Percentiles rank a stretch among this genome's conserved stretches.
These are phyloP conservation scores for Coptodon bakossiorum DNA, from an alignment of 2,113 vertebrate species.

Conservation along the genomic window DNA sequence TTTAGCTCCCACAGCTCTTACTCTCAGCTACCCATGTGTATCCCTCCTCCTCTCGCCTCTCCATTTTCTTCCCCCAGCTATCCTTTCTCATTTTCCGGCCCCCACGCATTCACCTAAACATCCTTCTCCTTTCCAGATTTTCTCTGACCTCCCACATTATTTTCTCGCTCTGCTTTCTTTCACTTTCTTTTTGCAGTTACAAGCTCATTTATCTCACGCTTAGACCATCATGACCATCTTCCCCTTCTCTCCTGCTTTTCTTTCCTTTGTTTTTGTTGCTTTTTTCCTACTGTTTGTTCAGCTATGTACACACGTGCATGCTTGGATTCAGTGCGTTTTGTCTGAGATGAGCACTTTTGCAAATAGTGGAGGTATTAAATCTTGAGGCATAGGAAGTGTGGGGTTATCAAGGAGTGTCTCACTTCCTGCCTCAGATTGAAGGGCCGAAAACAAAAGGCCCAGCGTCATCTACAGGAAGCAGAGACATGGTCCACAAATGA, in stretches of 20 bases:
- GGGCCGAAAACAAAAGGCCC: slow-evolving; percentile 51
- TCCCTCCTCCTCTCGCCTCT: not conserved
- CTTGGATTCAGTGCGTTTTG: slow-evolving; percentile 13
- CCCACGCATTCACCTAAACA: not conserved
- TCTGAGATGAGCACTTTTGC: slow-evolving; percentile 27
- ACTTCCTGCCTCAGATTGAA: slow-evolving; percentile 49
- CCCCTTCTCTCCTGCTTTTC: not conserved
- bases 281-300: not conserved
- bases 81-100: not conserved
- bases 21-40: not conserved
- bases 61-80: not conserved
- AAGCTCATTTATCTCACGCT: not conserved
- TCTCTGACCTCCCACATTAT: not conserved
- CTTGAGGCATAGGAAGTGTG: slow-evolving; percentile 46
- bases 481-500: slow-evolving; percentile 15
- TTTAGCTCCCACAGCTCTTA: slow-evolving; percentile 30
- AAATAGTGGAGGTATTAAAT: slow-evolving; percentile 40
- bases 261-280: slow-evolving; percentile 12
- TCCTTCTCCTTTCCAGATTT: not conserved
- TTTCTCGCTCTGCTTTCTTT: not conserved
- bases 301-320: not conserved
- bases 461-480: slow-evolving; percentile 43
- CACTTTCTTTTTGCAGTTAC: not conserved
- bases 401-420: slow-evolving; percentile 57
- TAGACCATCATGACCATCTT: not conserved